Conservation (phyloP, 2,888 invertebrate species). For the Minunthozetes semirufus region DNA sequence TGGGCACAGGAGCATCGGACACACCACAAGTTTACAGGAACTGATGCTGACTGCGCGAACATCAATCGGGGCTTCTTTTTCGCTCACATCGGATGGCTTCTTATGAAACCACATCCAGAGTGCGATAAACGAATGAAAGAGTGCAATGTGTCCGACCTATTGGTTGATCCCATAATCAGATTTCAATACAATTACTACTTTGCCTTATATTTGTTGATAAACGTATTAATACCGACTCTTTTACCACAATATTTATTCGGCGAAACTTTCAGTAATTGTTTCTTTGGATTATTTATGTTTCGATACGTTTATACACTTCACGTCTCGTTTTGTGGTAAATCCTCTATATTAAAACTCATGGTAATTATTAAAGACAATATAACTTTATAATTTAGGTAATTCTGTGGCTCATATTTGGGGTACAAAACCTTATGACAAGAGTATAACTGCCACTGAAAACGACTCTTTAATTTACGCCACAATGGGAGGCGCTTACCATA, state of each 20-base stretch:
- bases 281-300: background rate
- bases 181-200: slow-evolving; percentile 28
- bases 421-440: slow-evolving; percentile 21
- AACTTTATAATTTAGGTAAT: slow-evolving; percentile 21
- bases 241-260: background rate
- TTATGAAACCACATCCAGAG: slow-evolving; percentile 30
- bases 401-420: slow-evolving; percentile 27
- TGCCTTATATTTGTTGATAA: background rate
- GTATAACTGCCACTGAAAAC: slow-evolving; percentile 2
- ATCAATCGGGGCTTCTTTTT: slow-evolving; percentile 34
- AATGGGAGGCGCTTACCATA: slow-evolving; percentile 31
- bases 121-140: background rate
- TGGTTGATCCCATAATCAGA: slow-evolving; percentile 4
- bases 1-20: slow-evolving; percentile 32
- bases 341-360: too few relatives aligned
- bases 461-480: slow-evolving; percentile 24
- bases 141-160: background rate
- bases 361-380: background rate
- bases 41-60: slow-evolving; percentile 24
- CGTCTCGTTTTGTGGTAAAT: slow-evolving; percentile 28
- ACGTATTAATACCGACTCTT: background rate
- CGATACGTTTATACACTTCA: slow-evolving; percentile 30
- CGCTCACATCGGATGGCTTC: slow-evolving; percentile 35
- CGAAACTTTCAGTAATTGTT: slow-evolving; percentile 10
- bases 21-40: slow-evolving; percentile 28